Conservation (phyloP, 2,113 vertebrate genomes). For the Callaeas wilsoni region DNA sequence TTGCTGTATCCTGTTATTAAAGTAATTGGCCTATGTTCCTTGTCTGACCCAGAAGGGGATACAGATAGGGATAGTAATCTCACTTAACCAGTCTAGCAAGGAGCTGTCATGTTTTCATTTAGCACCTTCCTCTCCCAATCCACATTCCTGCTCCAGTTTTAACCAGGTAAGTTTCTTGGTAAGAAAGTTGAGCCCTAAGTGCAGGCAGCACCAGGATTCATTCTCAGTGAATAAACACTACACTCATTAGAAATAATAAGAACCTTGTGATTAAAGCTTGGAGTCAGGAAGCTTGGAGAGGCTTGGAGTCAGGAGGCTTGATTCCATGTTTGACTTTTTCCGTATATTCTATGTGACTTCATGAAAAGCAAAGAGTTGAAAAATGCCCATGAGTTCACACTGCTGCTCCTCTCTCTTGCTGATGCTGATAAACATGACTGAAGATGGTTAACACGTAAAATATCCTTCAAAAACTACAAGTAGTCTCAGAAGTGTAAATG, state of each 20-base stretch:
- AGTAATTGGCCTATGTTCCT: neutral
- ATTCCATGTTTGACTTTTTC: neutral
- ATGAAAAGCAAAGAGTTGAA: neutral
- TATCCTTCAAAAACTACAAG: neutral
- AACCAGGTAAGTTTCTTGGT: neutral
- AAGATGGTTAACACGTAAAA: neutral
- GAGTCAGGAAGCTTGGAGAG: neutral
- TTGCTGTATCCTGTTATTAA: neutral
- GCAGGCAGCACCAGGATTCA: neutral
- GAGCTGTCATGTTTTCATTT: neutral
- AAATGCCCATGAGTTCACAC: neutral
- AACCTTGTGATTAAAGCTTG: neutral
- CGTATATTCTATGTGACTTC: neutral
- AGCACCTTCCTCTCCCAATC: neutral
- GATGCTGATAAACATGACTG: neutral
- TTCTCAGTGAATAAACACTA: neutral
- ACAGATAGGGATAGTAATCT: neutral
- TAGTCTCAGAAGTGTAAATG: neutral
- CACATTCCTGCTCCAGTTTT: neutral
- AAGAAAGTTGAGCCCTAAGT: neutral
- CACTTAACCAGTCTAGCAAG: conserved; percentile 14
- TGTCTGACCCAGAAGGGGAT: neutral
- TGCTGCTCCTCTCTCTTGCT: neutral
- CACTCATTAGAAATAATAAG: neutral
- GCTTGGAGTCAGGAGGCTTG: neutral